These are phyloP conservation scores for Aepyceros melampus DNA, from an alignment of 2,113 vertebrate species.

Conservation along the genomic window DNA sequence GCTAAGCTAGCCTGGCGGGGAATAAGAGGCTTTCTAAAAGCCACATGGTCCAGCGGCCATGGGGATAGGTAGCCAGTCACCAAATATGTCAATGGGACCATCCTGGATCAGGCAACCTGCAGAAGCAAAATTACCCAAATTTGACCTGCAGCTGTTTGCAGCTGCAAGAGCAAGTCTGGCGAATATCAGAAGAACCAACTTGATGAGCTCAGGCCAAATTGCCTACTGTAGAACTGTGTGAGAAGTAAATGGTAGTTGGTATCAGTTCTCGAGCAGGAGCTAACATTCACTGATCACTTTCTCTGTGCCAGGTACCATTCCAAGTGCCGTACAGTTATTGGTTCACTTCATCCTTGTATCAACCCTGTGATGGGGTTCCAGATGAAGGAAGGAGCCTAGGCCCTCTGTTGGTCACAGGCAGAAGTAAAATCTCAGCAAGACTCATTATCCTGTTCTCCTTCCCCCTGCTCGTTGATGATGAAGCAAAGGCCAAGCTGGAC, in stretches of 20 bases:
- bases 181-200: neutral
- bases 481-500: neutral
- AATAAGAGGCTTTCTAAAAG: neutral
- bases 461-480: neutral
- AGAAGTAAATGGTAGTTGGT: neutral
- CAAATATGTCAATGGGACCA: neutral
- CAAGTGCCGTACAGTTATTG: neutral
- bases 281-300: neutral
- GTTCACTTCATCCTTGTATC: neutral
- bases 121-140: neutral
- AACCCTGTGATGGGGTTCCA: neutral
- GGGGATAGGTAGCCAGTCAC: neutral
- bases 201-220: neutral
- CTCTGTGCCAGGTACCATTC: neutral
- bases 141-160: neutral
- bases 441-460: neutral
- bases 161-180: neutral
- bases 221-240: neutral
- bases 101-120: neutral
- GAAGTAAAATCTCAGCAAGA: neutral
- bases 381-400: neutral
- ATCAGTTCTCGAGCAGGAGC: neutral
- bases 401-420: neutral
- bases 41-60: neutral
- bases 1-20: neutral